Conservation (phyloP, 2,797 vertebrate species). For the Phoebastria nigripes region DNA sequence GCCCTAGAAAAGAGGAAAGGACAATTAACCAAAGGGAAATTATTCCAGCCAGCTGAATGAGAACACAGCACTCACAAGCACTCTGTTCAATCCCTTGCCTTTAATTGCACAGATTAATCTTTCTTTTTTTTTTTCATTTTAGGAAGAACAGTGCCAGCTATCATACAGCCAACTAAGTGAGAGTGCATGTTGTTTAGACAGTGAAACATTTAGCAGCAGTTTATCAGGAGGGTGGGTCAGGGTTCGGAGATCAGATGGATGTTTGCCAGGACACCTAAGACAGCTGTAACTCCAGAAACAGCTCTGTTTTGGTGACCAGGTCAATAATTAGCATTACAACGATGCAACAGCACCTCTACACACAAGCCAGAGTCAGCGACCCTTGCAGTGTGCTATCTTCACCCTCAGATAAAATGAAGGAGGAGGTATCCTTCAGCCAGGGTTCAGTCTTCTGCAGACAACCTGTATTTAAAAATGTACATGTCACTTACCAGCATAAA, state of each 20-base stretch:
- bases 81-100: background rate
- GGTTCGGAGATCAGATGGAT: background rate
- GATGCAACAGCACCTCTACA: background rate
- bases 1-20: constrained; percentile 75
- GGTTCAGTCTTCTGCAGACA: background rate
- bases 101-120: background rate
- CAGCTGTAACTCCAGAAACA: background rate
- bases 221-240: background rate
- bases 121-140: background rate
- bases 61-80: background rate
- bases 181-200: background rate
- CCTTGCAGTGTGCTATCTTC: background rate
- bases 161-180: background rate
- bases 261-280: background rate
- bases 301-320: background rate
- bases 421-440: background rate
- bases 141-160: background rate
- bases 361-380: background rate
- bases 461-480: background rate
- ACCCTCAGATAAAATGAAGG: background rate
- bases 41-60: background rate
- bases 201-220: background rate
- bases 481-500: background rate
- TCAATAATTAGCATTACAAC: background rate
- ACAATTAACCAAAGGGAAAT: background rate